These are phyloP conservation scores for Hartigia nigra DNA, from an alignment of 2,888 invertebrate species.

Conservation along the genomic window DNA sequence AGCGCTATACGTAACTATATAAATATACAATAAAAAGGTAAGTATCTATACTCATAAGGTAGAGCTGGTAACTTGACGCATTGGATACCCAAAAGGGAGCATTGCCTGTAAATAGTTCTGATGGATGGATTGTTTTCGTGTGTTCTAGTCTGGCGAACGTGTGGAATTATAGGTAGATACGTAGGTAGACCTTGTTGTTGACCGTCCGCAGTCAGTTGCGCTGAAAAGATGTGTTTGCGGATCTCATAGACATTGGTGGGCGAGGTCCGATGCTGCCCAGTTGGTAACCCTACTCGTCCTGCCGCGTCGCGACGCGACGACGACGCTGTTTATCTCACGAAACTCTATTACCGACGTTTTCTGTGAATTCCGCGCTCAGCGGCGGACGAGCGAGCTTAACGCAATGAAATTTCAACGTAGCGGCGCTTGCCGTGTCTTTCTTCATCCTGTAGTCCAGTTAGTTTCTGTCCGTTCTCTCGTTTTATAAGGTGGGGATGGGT, in stretches of 20 bases:
- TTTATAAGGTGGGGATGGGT: not conserved
- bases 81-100: not conserved
- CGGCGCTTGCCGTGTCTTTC: constrained; percentile 37
- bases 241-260: not conserved
- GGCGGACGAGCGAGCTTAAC: constrained; percentile 46
- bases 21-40: not conserved
- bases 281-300: constrained; percentile 36
- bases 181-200: constrained; percentile 27
- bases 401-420: constrained; percentile 61
- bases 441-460: constrained; percentile 4
- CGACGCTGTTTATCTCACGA: constrained; percentile 54
- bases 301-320: constrained; percentile 5
- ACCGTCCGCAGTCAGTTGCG: constrained; percentile 19
- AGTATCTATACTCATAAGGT: not conserved
- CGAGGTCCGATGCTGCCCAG: constrained; percentile 22
- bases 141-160: constrained; percentile 31
- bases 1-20: not conserved
- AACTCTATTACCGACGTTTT: constrained; percentile 62
- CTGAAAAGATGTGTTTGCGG: constrained; percentile 1
- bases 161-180: constrained; percentile 15
- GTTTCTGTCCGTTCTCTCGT: constrained; percentile 4
- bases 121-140: constrained; percentile 55
- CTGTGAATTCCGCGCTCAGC: constrained; percentile 42
- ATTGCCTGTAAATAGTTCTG: constrained; percentile 25
- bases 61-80: not conserved